These are phyloP conservation scores for Catostomus latipinnis DNA, from an alignment of 2,797 vertebrate species.

Conservation along the genomic window DNA sequence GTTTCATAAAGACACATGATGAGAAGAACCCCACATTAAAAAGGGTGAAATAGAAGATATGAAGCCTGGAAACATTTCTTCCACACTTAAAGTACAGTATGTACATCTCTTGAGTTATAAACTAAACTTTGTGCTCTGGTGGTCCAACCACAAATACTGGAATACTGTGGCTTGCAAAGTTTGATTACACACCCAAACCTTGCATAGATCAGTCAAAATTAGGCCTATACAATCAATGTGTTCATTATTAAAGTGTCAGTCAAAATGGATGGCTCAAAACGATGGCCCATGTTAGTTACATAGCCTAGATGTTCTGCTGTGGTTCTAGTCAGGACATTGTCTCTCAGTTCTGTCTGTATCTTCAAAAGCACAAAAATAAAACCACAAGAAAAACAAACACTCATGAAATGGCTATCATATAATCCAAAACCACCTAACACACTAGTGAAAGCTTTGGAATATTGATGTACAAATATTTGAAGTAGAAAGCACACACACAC, in stretches of 20 bases:
- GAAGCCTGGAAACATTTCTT: neutral
- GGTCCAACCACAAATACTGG: constrained; percentile 39
- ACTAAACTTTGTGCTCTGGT: constrained; percentile 35
- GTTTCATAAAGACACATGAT: neutral
- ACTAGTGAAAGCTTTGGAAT: neutral
- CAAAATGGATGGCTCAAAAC: constrained; percentile 3
- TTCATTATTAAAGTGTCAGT: constrained; percentile 12
- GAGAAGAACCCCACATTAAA: neutral
- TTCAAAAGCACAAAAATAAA: constrained; percentile 39
- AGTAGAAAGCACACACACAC: neutral
- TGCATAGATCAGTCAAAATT: constrained; percentile 16
- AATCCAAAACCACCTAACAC: constrained; percentile 11
- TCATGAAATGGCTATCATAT: constrained; percentile 15
- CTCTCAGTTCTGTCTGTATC: constrained; percentile 17
- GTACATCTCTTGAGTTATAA: constrained; percentile 15
- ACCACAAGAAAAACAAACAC: constrained; percentile 44
- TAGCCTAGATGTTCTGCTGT: constrained; percentile 33
- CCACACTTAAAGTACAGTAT: neutral
- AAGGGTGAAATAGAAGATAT: neutral
- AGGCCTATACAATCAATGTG: neutral
- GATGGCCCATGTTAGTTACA: constrained; percentile 34
- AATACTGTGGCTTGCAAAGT: constrained; percentile 25
- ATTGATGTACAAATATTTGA: constrained; percentile 24
- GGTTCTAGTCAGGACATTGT: constrained; percentile 46
- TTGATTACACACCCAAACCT: constrained; percentile 41